Evolutionary conservation across 2,113 vertebrate genomes (phyloP).

Genomic region (Crotalus tigris): DNA sequence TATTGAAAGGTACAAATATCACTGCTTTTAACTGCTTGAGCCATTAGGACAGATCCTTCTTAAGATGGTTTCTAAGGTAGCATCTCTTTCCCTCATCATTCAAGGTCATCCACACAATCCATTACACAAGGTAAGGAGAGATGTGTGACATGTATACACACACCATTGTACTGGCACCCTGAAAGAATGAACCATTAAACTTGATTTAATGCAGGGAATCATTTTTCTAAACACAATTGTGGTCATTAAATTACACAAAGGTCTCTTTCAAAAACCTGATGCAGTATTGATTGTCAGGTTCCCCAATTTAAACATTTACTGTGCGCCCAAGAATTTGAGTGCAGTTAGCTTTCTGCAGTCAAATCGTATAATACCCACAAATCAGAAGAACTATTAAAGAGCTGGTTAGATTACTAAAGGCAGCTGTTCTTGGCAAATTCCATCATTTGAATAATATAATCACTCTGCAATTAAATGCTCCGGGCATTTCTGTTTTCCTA

Average conservation of each 20-base stretch:
- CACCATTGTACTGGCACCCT: neutral
- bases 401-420: constrained; percentile 51
- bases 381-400: constrained; percentile 50
- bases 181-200: constrained; percentile 46
- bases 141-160: neutral
- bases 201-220: constrained; percentile 47
- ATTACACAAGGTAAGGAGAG: neutral
- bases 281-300: constrained; percentile 24
- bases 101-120: neutral
- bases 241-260: constrained; percentile 28
- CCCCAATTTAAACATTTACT: constrained; percentile 45
- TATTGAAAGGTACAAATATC: neutral
- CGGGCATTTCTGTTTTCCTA: constrained; percentile 57
- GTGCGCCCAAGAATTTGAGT: constrained; percentile 46
- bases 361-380: constrained; percentile 46
- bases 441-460: constrained; percentile 61
- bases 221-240: constrained; percentile 48
- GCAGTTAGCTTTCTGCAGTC: constrained; percentile 33
- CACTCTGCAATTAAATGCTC: constrained; percentile 59
- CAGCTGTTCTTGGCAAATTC: constrained; percentile 60
- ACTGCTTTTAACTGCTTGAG: neutral
- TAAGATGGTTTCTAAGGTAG: neutral
- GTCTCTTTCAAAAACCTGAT: constrained; percentile 30
- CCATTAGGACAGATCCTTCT: too few relatives aligned
- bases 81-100: neutral